phyloP scores from a whole-genome alignment of 2,113 vertebrate species.

The Mastomys coucha region DNA sequence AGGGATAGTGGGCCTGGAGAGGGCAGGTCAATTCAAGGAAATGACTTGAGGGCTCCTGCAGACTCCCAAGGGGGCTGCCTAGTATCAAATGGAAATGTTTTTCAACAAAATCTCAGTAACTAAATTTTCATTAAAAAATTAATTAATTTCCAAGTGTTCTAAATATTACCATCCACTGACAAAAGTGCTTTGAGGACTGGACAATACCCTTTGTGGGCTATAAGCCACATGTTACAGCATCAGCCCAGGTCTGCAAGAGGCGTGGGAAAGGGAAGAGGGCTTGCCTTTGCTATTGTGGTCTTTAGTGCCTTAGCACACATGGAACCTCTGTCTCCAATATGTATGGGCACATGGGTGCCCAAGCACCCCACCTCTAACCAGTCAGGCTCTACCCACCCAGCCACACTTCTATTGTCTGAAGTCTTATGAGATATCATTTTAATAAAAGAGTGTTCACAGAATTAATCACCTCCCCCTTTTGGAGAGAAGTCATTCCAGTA shows the following conservation, averaged over 20 bases:
- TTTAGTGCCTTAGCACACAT: background rate
- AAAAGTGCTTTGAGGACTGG: background rate
- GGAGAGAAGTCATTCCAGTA: constrained; percentile 23
- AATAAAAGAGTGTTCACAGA: background rate
- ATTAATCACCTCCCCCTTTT: background rate
- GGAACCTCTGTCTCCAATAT: background rate
- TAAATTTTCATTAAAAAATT: constrained; percentile 19
- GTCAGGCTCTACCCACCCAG: background rate
- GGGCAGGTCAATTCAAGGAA: too few species aligned
- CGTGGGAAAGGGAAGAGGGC: rapidly evolving
- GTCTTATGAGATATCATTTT: background rate
- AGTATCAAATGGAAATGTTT: background rate
- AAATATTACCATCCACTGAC: background rate
- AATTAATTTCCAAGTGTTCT: background rate
- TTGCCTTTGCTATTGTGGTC: rapidly evolving
- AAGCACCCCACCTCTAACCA: background rate
- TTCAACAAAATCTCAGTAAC: background rate
- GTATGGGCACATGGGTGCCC: too few species aligned
- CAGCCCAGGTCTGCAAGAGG: background rate
- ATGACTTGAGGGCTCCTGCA: background rate
- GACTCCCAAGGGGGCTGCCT: background rate
- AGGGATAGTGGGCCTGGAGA: background rate
- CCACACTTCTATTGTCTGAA: background rate
- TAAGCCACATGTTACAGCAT: background rate
- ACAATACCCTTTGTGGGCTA: background rate